Base-by-base conservation (phyloP, 2,113 vertebrate species). In the Cynopterus brachyotis region DNA sequence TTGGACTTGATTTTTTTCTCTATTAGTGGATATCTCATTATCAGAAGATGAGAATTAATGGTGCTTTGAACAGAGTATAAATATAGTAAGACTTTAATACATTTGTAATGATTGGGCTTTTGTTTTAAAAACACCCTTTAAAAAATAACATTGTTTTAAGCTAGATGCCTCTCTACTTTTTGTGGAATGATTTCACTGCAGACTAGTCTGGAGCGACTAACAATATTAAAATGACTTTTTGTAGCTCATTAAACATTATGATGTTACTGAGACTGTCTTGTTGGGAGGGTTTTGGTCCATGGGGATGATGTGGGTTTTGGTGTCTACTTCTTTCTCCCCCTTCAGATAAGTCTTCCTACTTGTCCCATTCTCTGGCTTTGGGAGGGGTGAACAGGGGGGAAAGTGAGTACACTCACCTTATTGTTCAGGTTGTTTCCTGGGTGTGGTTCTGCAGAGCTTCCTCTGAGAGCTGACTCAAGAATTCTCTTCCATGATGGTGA, bases 391-490 rank as follows among this genome's bases (percentile, higher is more conserved):
- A 80, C 47, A 64, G 55, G 26, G 15, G 87, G 24, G 60, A 37
- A 81, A 37, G 90, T 64, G 70, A 57, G 42, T 32, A 96, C 59
- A 97, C 92, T 95, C 62, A 88, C 83, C 32, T 81, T 45, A 96
- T 96, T 97, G 95, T 97, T 97, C 81, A 94, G 73, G 35, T 89
- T 2, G 62, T 93, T 97, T 96, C 91, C 86, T 96, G 96, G 98
- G 97, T 96, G 97, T 11, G 93, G 97, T 95, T 91, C 84, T 82
- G 30, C 37, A 85, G 91, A 86, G 86, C 96, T 97, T 94, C 92
- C 88, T 91, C 75, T 62, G 32, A 91, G 80, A 95, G 94, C 95
- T 97, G 96, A 97, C 95, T 96, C 95, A 91, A 92, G 82, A 62
- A 70, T 92, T 96, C 86, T 93, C 45, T 97, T 90, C 35, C 73